Conservation (phyloP, 1,140 invertebrate genomes). For the Hetaerina americana region DNA sequence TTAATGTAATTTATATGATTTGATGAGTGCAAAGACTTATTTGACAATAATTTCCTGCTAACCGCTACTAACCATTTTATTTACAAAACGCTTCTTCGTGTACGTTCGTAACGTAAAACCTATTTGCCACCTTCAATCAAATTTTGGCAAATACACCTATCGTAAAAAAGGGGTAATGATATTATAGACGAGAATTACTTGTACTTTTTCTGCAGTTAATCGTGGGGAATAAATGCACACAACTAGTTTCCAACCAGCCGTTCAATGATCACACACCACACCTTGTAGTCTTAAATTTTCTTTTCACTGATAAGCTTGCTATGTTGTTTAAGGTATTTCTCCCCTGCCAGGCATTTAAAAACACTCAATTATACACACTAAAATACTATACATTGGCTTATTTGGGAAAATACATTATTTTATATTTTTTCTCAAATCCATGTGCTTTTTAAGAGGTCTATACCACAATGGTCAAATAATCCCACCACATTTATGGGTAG, state of each 20-base stretch:
- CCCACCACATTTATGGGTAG: too few relatives aligned
- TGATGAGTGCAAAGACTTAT: not conserved
- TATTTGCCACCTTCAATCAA: not conserved
- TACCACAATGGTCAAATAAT: not conserved
- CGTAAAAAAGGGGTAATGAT: not conserved
- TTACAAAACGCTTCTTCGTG: not conserved
- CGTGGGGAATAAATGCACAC: not conserved
- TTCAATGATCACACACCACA: not conserved
- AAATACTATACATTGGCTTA: not conserved
- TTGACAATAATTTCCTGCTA: not conserved
- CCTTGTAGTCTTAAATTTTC: not conserved
- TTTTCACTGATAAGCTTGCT: too few relatives aligned
- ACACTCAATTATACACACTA: not conserved
- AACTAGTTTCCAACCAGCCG: not conserved
- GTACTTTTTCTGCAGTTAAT: not conserved
- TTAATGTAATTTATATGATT: too few relatives aligned
- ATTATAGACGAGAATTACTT: not conserved
- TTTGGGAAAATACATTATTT: not conserved
- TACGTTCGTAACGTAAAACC: not conserved
- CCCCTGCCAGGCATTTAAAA: not conserved
- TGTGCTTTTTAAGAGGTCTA: not conserved
- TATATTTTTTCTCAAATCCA: not conserved
- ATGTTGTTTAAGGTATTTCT: not conserved
- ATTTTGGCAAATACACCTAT: not conserved
- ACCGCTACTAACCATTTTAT: not conserved